Conservation (phyloP, 1,140 invertebrate genomes). For the Dreissena polymorpha region DNA sequence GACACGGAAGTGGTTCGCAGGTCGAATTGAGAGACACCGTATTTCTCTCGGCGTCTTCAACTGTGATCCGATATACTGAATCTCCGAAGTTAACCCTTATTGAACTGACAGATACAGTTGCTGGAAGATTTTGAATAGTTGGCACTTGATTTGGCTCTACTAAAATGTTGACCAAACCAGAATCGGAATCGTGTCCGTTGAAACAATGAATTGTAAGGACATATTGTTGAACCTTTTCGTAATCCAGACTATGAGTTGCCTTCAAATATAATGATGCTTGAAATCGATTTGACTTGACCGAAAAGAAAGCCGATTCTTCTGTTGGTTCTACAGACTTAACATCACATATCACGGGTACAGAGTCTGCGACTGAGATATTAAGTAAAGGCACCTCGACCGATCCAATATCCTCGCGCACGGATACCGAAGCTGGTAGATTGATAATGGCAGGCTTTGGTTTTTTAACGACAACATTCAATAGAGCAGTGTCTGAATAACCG, state of each 20-base stretch:
- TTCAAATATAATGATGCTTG: constrained; percentile 24
- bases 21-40: constrained; percentile 12
- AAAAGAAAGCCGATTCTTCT: constrained; percentile 5
- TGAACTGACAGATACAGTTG: background rate
- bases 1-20: constrained; percentile 41
- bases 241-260: constrained; percentile 26
- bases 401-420: constrained; percentile 35
- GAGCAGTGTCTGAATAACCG: background rate
- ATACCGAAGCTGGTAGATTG: constrained; percentile 18
- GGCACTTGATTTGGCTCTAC: constrained; percentile 42
- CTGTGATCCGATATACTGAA: constrained; percentile 20
- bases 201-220: constrained; percentile 18
- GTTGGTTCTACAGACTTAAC: constrained; percentile 20
- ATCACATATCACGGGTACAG: constrained; percentile 17
- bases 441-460: constrained; percentile 19
- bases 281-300: background rate
- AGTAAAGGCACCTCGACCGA: constrained; percentile 27
- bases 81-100: constrained; percentile 23
- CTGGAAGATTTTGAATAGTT: constrained; percentile 36
- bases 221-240: constrained; percentile 15
- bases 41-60: constrained; percentile 32
- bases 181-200: constrained; percentile 22
- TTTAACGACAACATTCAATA: constrained; percentile 28
- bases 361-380: constrained; percentile 13
- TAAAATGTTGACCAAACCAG: constrained; percentile 9